Conservation (phyloP, 2,888 invertebrate species). For the Sesamia inferens region DNA sequence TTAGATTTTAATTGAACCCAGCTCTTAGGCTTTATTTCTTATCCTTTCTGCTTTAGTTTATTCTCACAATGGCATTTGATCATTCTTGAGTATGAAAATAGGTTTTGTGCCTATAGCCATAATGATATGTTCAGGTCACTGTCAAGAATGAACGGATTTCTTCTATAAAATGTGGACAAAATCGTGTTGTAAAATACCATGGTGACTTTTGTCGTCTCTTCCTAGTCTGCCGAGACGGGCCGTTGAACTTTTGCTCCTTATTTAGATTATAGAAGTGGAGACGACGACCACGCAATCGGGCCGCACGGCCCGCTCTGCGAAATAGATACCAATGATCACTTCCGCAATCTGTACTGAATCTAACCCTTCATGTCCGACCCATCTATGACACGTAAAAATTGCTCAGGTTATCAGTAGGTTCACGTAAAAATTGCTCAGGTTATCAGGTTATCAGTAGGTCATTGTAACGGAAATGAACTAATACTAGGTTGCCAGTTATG, state of each 20-base stretch:
- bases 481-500: background rate
- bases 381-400: background rate
- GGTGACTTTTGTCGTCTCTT: conserved; percentile 80
- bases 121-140: conserved; percentile 3
- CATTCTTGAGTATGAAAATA: background rate
- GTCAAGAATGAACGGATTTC: conserved; percentile 10
- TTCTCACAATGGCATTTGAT: background rate
- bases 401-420: no score
- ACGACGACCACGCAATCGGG: conserved; percentile 84
- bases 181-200: conserved; percentile 57
- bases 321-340: conserved; percentile 81
- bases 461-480: background rate
- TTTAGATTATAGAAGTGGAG: conserved; percentile 89
- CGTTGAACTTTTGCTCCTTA: conserved; percentile 90
- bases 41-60: background rate
- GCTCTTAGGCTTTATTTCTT: background rate
- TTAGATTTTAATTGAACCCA: background rate
- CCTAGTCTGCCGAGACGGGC: conserved; percentile 80
- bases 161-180: conserved; percentile 44
- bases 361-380: conserved; percentile 52
- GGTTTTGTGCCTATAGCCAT: background rate
- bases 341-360: conserved; percentile 82
- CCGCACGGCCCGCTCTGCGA: conserved; percentile 79
- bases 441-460: no score
- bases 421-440: background rate